Evolutionary conservation across 2,797 vertebrate species (phyloP), one percentile per base, ranked within the genome.

Genomic region (Gastrophryne carolinensis): DNA sequence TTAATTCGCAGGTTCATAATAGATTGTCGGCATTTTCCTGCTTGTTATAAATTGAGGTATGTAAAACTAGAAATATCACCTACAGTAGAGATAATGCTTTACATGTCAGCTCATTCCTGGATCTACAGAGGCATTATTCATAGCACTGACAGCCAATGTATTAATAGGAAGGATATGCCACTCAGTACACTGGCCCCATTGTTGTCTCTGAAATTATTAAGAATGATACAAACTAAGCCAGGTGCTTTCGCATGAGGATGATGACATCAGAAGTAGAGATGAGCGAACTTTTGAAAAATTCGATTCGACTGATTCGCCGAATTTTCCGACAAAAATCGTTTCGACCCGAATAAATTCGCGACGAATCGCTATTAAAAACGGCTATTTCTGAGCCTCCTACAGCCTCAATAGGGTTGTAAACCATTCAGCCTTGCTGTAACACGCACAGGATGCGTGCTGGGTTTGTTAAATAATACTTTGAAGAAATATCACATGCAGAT

Each of bases 141-240:
- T 35, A 67, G 2, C 35, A 75, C 17, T 75, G 73, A 68, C 73
- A 75, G 64, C 32, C 41, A 61, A 67, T 68, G 53, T 60, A 75
- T 75, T 75, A 75, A 67, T 75, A 68, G 73, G 73, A 68, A 75
- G 61, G 53, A 75, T 75, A 61, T 75, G 73, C 73, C 73, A 68
- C 39, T 75, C 73, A 68, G 73, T 60, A 66, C 73, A 66, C 26
- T 68, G 35, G 27, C 19, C 12, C 52, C 44, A 67, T 68, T 75
- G 62, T 75, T 75, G 64, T 68, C 61, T 73, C 62, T 61, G 39
- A 53, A 53, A 75, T 75, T 66, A 75, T 61, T 67, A 60, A 41
- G 53, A 39, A 61, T 75, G 73, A 75, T 66, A 75, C 73, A 53
- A 52, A 52, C 27, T 37, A 60, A 68, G 44, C 73, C 73, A 75